Percentiles rank a stretch among this genome's conserved stretches.
These are phyloP conservation scores for Danio tinwini DNA, from an alignment of 2,797 vertebrate genomes.

Conservation along the genomic window DNA sequence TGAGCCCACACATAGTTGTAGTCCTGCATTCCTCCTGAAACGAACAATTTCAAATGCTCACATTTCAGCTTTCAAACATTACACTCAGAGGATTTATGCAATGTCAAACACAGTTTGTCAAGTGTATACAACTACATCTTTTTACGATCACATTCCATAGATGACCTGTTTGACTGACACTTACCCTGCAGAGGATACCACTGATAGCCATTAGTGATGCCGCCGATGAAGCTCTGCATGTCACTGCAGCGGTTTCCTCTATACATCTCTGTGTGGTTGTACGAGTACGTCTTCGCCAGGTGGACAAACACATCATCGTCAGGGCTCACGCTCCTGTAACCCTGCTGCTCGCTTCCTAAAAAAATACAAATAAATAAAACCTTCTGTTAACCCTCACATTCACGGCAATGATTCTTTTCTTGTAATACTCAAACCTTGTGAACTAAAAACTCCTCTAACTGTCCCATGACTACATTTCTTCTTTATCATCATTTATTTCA, in stretches of 20 bases:
- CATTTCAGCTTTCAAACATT: no score
- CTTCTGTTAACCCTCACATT: background rate
- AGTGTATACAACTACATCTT: no score
- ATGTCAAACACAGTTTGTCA: no score
- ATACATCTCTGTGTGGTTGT: slow-evolving; percentile 83
- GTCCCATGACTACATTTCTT: no score
- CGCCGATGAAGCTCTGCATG: slow-evolving; percentile 73
- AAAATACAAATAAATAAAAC: no score
- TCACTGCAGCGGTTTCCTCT: slow-evolving; percentile 73
- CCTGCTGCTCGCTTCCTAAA: slow-evolving; percentile 69
- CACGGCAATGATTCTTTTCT: background rate
- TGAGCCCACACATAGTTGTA: slow-evolving; percentile 94
- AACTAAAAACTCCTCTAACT: no score
- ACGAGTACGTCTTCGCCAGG: slow-evolving; percentile 87
- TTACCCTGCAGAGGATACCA: slow-evolving; percentile 91
- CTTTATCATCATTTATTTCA: no score
- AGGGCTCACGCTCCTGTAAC: slow-evolving; percentile 77
- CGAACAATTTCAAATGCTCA: slow-evolving; percentile 17
- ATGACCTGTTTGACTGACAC: no score
- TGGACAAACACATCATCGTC: slow-evolving; percentile 92
- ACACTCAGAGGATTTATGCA: no score
- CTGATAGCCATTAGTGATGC: slow-evolving; percentile 88
- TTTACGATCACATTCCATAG: no score
- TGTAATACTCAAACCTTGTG: no score
- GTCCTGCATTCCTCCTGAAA: slow-evolving; percentile 95